phyloP scores from a whole-genome alignment of 2,888 invertebrate species.

The Cinara cedri region DNA sequence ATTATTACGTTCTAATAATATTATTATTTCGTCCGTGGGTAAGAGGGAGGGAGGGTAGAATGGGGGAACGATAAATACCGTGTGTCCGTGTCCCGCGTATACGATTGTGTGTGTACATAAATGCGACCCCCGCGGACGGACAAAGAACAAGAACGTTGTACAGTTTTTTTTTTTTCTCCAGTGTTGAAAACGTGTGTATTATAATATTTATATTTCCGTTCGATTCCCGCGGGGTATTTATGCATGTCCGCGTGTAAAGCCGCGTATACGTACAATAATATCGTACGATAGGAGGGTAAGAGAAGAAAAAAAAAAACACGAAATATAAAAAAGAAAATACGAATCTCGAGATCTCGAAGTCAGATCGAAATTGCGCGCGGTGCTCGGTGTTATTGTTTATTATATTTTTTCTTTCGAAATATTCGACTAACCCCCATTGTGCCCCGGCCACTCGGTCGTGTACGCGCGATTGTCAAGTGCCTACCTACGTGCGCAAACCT shows the following conservation, averaged over 20 bases:
- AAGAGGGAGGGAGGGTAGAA: too few relatives aligned
- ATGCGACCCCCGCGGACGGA: conserved; percentile 26
- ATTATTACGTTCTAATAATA: neutral
- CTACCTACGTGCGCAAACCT: neutral
- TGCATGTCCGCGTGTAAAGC: neutral
- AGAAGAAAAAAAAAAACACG: neutral
- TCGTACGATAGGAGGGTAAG: neutral
- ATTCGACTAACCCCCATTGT: neutral
- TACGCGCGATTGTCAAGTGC: neutral
- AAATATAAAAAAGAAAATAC: neutral
- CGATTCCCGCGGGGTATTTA: conserved; percentile 24
- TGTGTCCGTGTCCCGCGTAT: conserved; percentile 15
- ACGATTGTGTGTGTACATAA: neutral
- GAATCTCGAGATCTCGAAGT: conserved; percentile 28
- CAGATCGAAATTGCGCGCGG: conserved; percentile 15
- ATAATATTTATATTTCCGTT: neutral
- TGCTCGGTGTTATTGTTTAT: neutral
- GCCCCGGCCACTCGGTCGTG: neutral
- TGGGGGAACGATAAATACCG: neutral
- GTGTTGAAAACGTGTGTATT: conserved; percentile 25
- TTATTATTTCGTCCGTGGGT: neutral
- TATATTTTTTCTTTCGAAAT: conserved; percentile 24
- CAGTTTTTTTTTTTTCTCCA: too few relatives aligned
- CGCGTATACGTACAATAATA: too few relatives aligned
- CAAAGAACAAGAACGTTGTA: neutral